phyloP scores from a whole-genome alignment of 2,797 vertebrate genomes.

The Valencia hispanica region DNA sequence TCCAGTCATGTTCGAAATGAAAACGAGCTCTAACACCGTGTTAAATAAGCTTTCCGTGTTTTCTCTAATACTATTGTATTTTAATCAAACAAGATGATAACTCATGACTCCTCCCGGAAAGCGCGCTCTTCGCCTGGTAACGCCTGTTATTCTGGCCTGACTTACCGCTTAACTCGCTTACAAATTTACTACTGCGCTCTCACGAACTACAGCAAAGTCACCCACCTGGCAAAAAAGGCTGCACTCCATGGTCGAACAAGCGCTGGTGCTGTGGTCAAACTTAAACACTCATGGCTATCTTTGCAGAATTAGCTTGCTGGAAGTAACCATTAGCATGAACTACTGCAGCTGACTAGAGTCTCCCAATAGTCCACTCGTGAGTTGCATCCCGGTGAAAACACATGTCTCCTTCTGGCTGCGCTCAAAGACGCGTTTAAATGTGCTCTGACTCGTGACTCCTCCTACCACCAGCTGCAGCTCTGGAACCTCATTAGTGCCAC shows the following conservation, averaged over 20 bases:
- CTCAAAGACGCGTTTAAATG: background rate
- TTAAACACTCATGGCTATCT: background rate
- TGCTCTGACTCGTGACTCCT: background rate
- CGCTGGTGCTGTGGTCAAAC: background rate
- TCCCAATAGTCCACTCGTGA: too few relatives aligned
- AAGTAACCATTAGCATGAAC: background rate
- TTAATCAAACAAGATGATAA: background rate
- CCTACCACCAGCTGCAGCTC: background rate
- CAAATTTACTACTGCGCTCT: too few relatives aligned
- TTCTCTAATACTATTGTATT: background rate
- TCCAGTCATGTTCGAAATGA: background rate
- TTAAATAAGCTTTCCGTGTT: too few relatives aligned
- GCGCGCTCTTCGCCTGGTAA: background rate
- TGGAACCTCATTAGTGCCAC: background rate
- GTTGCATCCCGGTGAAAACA: rapidly evolving
- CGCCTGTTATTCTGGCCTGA: too few relatives aligned
- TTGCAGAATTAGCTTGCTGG: background rate
- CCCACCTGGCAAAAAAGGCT: slow-evolving; percentile 28
- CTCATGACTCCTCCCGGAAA: background rate
- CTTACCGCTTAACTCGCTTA: background rate
- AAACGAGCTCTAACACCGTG: background rate
- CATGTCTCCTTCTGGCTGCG: too few relatives aligned
- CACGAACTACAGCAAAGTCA: too few relatives aligned
- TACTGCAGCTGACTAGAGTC: background rate
- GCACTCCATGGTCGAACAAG: slow-evolving; percentile 2